Base-by-base conservation (phyloP, 2,113 vertebrate species). In the Ptyas mucosa region DNA sequence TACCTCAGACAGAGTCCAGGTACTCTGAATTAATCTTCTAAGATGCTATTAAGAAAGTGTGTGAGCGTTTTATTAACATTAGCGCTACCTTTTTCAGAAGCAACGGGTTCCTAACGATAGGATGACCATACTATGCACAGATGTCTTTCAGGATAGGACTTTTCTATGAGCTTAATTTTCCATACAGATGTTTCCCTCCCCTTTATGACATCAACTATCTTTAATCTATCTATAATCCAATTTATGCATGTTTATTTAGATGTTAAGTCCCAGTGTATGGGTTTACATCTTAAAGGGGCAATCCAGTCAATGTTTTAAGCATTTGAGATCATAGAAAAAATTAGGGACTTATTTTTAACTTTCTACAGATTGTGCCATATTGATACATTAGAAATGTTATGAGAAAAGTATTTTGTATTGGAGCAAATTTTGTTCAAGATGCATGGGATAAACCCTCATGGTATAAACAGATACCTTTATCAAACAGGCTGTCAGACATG, bases 1-100 rank as follows among this genome's bases (percentile, higher is more conserved):
- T 97, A 97, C 97, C 97, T 97, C 97, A 95, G 95, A 98, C 96
- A 98, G 98, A 98, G 98, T 97, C 97, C 98, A 98, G 98, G 98
- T 98, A 98, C 97, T 98, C 97, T 91, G 96, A 97, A 97, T 98
- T 98, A 97, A 98, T 98, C 96, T 98, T 97, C 92, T 98, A 97
- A 95, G 96, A 95, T 97, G 96, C 94, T 52, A 6, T 97, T 95
- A 95, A 95, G 90, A 97, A 94, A 97, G 85, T 91, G 96, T 93
- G 95, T 96, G 90, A 96, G 69, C 18, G 91, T 89, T 54, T 88
- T 0, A 52, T 87, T 96, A 90, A 43, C 26, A 46, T 89, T 20
- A 90, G 58, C 94, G 6, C 46, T 95, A 90, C 86, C 64, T 94
- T 93, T 91, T 89, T 94, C 57, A 93, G 93, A 93, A 94, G 54